Evolutionary conservation across 2,113 vertebrate species (phyloP).

Genomic region (Hydrochoerus hydrochaeris): DNA sequence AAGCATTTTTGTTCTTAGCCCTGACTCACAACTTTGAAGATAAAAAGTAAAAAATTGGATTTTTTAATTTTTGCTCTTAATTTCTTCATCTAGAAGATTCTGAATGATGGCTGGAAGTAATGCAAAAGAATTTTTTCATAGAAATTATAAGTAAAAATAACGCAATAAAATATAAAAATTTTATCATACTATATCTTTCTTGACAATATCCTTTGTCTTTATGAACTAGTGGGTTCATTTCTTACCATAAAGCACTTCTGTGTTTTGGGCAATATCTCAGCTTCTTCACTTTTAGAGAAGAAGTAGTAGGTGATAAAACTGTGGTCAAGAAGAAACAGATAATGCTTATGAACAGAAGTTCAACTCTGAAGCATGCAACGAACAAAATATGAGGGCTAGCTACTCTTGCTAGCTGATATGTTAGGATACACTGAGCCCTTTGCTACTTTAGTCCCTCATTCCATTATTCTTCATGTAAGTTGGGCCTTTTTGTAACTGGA

Average conservation of each 20-base stretch:
- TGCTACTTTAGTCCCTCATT: accelerated
- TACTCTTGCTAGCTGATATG: background rate
- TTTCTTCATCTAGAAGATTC: background rate
- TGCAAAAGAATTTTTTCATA: background rate
- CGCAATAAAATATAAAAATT: background rate
- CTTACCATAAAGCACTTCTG: background rate
- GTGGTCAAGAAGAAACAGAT: background rate
- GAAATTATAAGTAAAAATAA: constrained; percentile 1
- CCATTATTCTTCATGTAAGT: background rate
- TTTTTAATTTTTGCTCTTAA: background rate
- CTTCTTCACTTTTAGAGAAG: background rate
- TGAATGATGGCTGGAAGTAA: background rate
- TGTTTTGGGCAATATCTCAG: background rate
- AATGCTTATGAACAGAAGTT: background rate
- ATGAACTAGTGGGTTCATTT: background rate
- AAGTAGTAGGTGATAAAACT: background rate
- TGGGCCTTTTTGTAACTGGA: background rate
- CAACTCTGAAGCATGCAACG: background rate
- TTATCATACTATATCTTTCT: background rate
- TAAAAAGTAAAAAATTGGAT: background rate
- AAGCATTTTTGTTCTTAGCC: background rate
- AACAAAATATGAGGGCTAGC: background rate
- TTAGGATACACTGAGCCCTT: background rate
- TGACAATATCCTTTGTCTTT: background rate
- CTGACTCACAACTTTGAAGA: background rate